Evolutionary conservation across 2,888 invertebrate genomes (phyloP), one percentile per base, ranked within the genome.

Genomic region (Parelbella ahira): DNA sequence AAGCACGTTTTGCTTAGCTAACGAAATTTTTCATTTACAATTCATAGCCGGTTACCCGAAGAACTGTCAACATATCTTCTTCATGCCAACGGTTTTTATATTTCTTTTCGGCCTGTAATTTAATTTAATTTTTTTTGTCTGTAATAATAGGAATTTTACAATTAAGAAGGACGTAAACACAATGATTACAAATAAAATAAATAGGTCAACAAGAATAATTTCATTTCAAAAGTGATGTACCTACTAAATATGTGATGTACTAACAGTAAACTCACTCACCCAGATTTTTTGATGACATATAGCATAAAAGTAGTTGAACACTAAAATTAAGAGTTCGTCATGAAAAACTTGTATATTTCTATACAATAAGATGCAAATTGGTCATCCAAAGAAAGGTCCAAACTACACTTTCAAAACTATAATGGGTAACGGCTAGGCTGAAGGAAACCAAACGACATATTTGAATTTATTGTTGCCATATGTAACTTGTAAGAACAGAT

Each of bases 1-100:
- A 13, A 24, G 21, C 25, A 23, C 12, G 19, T 23, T 30, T 18
- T 21, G 13, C n/a, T n/a, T 24, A 23, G 12, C 34, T 34, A 47
- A 47, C 18, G 44, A 44, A 7, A 29, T 44, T 43, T 48, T 48
- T 52, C 46, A 38, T 47, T 43, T 20, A 45, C 33, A 27, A 36
- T 32, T 47, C 49, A 53, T 50, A 37, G 47, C 47, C 47, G 42
- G 36, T 45, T 42, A 36, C 36, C 21, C 11, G 38, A 39, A n/a
- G 47, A 34, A 43, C 49, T 50, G 54, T 48, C 58, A 58, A 41
- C 51, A 41, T 53, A 48, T 56, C 61, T 56, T 23, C 25, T 34
- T 38, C 30, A 20, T 12, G 1, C 34, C 13, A 34, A 12, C 34
- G 9, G 27, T 9, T 27, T 21, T 20, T 21, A 29, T 36, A 15